Evolutionary conservation across 2,797 vertebrate species (phyloP).

Genomic region (Clarias laeviceps): DNA sequence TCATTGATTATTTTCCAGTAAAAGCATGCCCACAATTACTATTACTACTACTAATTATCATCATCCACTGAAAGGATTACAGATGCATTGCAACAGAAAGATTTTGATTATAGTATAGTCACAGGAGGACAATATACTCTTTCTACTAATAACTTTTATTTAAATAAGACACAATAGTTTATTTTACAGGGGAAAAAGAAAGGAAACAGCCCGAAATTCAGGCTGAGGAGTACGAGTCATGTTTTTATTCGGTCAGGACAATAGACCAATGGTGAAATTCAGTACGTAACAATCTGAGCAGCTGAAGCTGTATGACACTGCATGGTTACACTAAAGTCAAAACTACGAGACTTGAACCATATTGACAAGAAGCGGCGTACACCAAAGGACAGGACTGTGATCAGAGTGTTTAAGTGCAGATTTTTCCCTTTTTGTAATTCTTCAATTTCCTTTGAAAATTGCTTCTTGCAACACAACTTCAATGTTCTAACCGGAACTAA

Average conservation of each 20-base stretch:
- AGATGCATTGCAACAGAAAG: background rate
- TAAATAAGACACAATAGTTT: constrained; percentile 88
- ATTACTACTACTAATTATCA: background rate
- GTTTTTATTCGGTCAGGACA: constrained; percentile 67
- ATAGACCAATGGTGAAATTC: constrained; percentile 78
- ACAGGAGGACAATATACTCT: constrained; percentile 24
- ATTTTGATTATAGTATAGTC: constrained; percentile 6
- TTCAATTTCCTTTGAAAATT: background rate
- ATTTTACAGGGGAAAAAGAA: constrained; percentile 77
- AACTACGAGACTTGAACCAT: constrained; percentile 32
- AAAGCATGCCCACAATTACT: background rate
- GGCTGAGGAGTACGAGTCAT: background rate
- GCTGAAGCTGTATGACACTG: constrained; percentile 32
- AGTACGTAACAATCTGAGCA: constrained; percentile 71
- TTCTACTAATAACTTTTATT: constrained; percentile 85
- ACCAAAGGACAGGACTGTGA: constrained; percentile 23
- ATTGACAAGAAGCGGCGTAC: background rate
- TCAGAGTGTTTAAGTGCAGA: background rate
- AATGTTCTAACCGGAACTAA: background rate
- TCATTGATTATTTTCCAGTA: background rate
- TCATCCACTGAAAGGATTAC: background rate
- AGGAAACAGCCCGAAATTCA: constrained; percentile 76
- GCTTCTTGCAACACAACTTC: constrained; percentile 2
- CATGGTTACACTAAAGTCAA: constrained; percentile 37
- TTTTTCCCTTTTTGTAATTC: background rate